Evolutionary conservation across 1,140 invertebrate genomes (phyloP), one percentile per base, ranked within the genome.

Genomic region (Aplysia californica): DNA sequence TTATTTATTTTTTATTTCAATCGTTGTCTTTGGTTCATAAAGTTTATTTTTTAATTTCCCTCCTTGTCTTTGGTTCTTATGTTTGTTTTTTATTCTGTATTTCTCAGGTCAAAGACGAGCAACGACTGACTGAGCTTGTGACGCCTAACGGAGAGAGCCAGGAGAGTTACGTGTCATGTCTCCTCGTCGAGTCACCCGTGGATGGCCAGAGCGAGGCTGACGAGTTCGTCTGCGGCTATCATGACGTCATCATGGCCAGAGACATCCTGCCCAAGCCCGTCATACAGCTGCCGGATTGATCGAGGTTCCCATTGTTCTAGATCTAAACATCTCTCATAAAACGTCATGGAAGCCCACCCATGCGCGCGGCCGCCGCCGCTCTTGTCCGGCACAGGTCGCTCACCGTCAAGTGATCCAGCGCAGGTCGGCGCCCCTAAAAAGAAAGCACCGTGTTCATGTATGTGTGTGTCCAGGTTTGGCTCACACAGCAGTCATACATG

Each of bases 261-360:
- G 79, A 80, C 72, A 79, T 83, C 6, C 76, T 69, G 29, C 81
- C 81, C 21, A 80, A 79, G 38, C 81, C 81, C 21, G 56, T 83
- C 41, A 78, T 83, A 50, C 75, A 79, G 38, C 76, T 83, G 4
- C 81, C 81, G 3, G 79, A 79, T 18, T 83, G 81, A 83, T n/a
- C n/a, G n/a, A n/a, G n/a, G n/a, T n/a, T n/a, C n/a, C n/a, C n/a
- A n/a, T n/a, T n/a, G n/a, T n/a, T n/a, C n/a, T n/a, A n/a, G n/a
- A n/a, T n/a, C n/a, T n/a, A n/a, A n/a, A n/a, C n/a, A n/a, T n/a
- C n/a, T n/a, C n/a, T n/a, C n/a, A n/a, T n/a, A n/a, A n/a, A n/a
- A n/a, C n/a, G n/a, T n/a, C n/a, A n/a, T n/a, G n/a, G n/a, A n/a
- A n/a, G n/a, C n/a, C n/a, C n/a, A n/a, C n/a, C n/a, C n/a, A n/a